Evolutionary conservation across 1,140 invertebrate species (phyloP).

Genomic region (Brachionus rotundiformis): DNA sequence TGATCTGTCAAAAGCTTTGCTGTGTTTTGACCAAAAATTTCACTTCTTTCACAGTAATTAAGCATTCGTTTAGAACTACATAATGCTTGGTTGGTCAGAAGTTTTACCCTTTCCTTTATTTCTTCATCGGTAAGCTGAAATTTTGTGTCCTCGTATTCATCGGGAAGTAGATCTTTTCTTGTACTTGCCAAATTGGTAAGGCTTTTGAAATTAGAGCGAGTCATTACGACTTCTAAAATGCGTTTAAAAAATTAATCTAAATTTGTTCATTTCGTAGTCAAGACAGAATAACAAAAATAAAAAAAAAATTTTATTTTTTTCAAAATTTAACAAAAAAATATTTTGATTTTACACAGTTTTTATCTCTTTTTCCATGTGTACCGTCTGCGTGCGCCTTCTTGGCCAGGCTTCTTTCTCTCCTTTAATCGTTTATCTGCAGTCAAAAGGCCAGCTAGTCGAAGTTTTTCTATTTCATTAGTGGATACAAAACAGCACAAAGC

Average conservation of each 20-base stretch:
- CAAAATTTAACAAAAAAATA: background rate
- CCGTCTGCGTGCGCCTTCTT: constrained; percentile 83
- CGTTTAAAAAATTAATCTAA: background rate
- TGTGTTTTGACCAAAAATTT: constrained; percentile 15
- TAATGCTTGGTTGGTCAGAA: background rate
- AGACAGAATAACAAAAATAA: background rate
- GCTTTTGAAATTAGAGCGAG: background rate
- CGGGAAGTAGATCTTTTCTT: background rate
- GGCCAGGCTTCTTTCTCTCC: constrained; percentile 91
- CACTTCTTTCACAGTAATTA: constrained; percentile 24
- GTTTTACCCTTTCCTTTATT: background rate
- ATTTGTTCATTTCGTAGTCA: constrained; percentile 13
- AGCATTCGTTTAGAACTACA: constrained; percentile 37
- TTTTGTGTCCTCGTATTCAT: background rate
- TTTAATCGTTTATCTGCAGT: constrained; percentile 75
- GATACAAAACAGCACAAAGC: constrained; percentile 79
- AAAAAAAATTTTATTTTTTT: constrained; percentile 8
- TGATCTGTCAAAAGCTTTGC: background rate
- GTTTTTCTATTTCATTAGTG: constrained; percentile 74
- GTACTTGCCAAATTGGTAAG: background rate
- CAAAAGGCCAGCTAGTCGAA: constrained; percentile 85
- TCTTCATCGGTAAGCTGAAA: constrained; percentile 15
- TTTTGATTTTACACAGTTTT: too few relatives aligned
- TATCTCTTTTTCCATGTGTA: constrained; percentile 75
- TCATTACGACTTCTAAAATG: background rate